phyloP scores from a whole-genome alignment of 2,113 vertebrate genomes.

The Hemiscyllium ocellatum region DNA sequence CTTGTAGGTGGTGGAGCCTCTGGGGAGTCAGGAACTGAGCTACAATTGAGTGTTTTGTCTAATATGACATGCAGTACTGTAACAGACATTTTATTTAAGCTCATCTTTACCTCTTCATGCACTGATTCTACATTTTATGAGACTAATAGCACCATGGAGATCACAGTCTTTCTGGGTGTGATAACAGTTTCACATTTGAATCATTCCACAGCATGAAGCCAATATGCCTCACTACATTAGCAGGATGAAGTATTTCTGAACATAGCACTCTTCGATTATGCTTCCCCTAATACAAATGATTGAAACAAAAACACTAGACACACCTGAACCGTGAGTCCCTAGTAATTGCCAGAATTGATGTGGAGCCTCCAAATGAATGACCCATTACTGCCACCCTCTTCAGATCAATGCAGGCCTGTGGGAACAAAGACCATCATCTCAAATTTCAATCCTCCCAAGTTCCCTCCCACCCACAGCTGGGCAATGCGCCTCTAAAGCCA shows the following conservation, averaged over 20 bases:
- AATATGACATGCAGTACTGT: background rate
- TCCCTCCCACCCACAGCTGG: background rate
- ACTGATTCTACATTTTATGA: background rate
- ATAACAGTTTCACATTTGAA: background rate
- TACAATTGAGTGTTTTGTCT: background rate
- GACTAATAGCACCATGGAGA: background rate
- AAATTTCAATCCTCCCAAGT: background rate
- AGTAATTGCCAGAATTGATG: conserved; percentile 55
- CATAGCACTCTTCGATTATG: background rate
- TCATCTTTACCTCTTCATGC: background rate
- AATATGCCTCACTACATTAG: too few species aligned
- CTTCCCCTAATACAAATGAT: background rate
- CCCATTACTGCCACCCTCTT: conserved; percentile 56
- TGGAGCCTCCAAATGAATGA: conserved; percentile 64
- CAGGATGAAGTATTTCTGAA: background rate
- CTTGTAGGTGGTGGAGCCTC: background rate
- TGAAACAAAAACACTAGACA: conserved; percentile 32
- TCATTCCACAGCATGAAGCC: background rate
- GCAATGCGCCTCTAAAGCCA: background rate
- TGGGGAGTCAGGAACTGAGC: background rate
- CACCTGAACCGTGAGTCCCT: conserved; percentile 60
- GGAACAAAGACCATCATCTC: background rate
- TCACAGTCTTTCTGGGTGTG: background rate
- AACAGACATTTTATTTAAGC: background rate
- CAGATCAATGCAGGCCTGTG: conserved; percentile 54